Evolutionary conservation across 2,797 vertebrate species (phyloP), one percentile per base, ranked within the genome.

Genomic region (Clarias laeviceps): DNA sequence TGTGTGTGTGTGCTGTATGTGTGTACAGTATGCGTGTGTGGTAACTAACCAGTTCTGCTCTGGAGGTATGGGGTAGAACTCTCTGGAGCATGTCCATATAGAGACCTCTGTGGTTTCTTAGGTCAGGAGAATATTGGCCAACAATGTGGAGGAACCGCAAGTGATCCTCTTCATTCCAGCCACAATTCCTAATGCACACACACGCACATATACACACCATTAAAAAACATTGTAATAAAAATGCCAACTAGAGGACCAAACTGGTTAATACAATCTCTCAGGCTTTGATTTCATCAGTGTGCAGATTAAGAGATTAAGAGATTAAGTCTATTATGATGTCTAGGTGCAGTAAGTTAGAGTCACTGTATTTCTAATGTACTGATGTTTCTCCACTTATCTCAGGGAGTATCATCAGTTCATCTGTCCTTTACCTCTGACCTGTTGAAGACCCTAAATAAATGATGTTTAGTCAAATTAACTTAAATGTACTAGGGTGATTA

Each of bases 21-120:
- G 56, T 34, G 76, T 64, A 20, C 62, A 59, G 18, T 37, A 34
- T 64, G 6, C 24, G 37, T 82, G 54, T 54, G 56, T n/a, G 59
- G 34, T 65, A 50, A 96, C 97, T 96, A 84, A 99, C 98, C 96
- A 98, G 94, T 83, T 97, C 94, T 5, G 91, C 91, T 89, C 94
- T 95, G n/a, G 94, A 93, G 91, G 92, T 96, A 82, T 94, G 90
- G 57, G 97, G 97, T 89, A 99, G 95, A 82, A 95, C 89, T 91
- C 95, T 97, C 86, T 94, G 95, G 87, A 99, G 91, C 95, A 97
- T 94, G 90, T 99, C 96, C 66, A 96, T 93, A 91, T 92, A 97
- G 62, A 99, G 92, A 5, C 86, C 90, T 89, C 96, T 96, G 91
- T 95, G 94, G 90, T 95, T 94, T 89, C 91, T 91, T 29, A 96